Evolutionary conservation across 2,888 invertebrate species (phyloP).

Genomic region (Polydrusus pterygomalis): DNA sequence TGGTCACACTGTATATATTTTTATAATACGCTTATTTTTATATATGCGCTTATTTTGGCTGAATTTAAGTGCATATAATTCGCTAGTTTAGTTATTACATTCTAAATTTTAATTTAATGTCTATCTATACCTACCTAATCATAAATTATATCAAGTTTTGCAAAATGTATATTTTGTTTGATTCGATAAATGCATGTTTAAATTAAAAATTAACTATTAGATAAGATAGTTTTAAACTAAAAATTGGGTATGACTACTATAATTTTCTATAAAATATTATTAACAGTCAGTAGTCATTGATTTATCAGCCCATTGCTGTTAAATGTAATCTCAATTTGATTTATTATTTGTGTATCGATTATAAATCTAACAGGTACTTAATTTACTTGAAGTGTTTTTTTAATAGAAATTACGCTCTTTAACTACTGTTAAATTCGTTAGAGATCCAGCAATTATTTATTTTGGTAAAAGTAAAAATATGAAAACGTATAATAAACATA

Average conservation of each 20-base stretch:
- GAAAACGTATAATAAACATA: background rate
- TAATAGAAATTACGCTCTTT: constrained; percentile 39
- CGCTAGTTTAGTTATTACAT: too few relatives aligned
- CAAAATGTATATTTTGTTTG: too few relatives aligned
- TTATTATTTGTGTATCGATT: constrained; percentile 53
- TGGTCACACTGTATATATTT: too few relatives aligned
- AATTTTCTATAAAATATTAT: constrained; percentile 25
- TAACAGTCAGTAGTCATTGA: constrained; percentile 38
- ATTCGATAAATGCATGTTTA: too few relatives aligned
- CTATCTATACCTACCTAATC: too few relatives aligned
- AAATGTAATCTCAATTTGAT: constrained; percentile 52
- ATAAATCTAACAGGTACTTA: constrained; percentile 53
- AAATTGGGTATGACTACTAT: background rate
- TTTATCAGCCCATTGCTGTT: constrained; percentile 42
- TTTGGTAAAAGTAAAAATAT: constrained; percentile 30
- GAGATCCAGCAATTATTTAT: constrained; percentile 26
- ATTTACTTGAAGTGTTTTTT: constrained; percentile 53
- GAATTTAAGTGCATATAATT: too few relatives aligned
- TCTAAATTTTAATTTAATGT: too few relatives aligned
- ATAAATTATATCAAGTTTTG: too few relatives aligned
- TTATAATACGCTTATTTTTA: too few relatives aligned
- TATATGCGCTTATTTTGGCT: too few relatives aligned
- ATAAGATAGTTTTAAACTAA: background rate
- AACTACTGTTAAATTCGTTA: constrained; percentile 33
- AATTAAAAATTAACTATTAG: too few relatives aligned